Evolutionary conservation across 2,888 invertebrate genomes (phyloP).

Genomic region (Apamea anceps): DNA sequence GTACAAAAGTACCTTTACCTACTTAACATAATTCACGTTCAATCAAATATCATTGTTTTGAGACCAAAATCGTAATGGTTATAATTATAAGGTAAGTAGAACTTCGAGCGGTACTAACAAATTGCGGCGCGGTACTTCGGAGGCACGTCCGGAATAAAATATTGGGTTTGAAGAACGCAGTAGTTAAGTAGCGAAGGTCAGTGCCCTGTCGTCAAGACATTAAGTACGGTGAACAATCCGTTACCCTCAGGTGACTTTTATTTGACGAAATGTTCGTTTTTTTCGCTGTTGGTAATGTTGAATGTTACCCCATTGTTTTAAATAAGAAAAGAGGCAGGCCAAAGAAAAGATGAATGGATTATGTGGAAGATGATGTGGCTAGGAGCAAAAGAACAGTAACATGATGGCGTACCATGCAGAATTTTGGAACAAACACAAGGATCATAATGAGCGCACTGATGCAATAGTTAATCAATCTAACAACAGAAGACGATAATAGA

Average conservation of each 20-base stretch:
- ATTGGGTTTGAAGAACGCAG: constrained; percentile 50
- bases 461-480: constrained; percentile 3
- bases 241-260: constrained; percentile 54
- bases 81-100: constrained; percentile 44
- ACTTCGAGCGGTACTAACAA: constrained; percentile 51
- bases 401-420: neutral
- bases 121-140: constrained; percentile 41
- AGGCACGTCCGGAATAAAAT: constrained; percentile 61
- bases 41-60: constrained; percentile 36
- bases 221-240: constrained; percentile 48
- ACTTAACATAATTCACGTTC: constrained; percentile 30
- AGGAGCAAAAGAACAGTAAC: neutral
- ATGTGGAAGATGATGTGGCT: neutral
- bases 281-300: neutral
- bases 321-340: neutral
- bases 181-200: constrained; percentile 48
- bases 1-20: constrained; percentile 16
- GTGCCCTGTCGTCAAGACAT: constrained; percentile 53
- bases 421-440: neutral
- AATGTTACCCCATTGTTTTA: neutral
- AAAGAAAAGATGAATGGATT: neutral
- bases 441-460: neutral
- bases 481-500: constrained; percentile 6
- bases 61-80: constrained; percentile 44
- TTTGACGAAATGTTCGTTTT: constrained; percentile 32